Evolutionary conservation across 2,797 vertebrate species (phyloP).

Genomic region (Leuciscus waleckii): DNA sequence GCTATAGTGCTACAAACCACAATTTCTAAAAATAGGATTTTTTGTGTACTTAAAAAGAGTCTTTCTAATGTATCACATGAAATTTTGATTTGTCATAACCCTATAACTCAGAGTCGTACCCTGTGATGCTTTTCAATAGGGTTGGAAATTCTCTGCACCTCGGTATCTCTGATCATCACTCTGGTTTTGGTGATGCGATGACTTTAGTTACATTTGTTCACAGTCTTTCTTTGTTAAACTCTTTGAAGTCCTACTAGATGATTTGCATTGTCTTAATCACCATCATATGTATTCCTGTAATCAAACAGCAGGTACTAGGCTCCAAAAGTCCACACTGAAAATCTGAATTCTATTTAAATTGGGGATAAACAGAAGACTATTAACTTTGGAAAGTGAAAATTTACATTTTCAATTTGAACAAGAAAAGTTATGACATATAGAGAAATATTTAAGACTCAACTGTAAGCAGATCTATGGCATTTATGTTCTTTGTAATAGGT

Average conservation of each 20-base stretch:
- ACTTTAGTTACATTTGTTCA: background rate
- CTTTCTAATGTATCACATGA: background rate
- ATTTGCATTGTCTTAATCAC: conserved; percentile 3
- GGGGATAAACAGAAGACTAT: background rate
- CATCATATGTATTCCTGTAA: conserved; percentile 5
- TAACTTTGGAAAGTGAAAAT: no score
- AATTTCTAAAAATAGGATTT: background rate
- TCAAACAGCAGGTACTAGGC: background rate
- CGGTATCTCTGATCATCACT: conserved; percentile 30
- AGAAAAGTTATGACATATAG: background rate
- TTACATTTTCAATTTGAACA: background rate
- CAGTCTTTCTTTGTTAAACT: background rate
- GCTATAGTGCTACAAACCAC: background rate
- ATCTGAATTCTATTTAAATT: background rate
- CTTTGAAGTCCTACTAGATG: conserved; percentile 49
- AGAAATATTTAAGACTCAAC: background rate
- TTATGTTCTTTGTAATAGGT: background rate
- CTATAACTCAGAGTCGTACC: background rate
- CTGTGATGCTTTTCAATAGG: background rate
- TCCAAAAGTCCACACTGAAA: background rate
- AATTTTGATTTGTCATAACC: conserved; percentile 22
- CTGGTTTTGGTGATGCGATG: background rate
- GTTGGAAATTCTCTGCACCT: conserved; percentile 13
- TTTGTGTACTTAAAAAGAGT: background rate
- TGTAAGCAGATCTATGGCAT: background rate